Evolutionary conservation across 92 coral and sea anemone species (phyloP).

Genomic region (Epizoanthus illoricatus): DNA sequence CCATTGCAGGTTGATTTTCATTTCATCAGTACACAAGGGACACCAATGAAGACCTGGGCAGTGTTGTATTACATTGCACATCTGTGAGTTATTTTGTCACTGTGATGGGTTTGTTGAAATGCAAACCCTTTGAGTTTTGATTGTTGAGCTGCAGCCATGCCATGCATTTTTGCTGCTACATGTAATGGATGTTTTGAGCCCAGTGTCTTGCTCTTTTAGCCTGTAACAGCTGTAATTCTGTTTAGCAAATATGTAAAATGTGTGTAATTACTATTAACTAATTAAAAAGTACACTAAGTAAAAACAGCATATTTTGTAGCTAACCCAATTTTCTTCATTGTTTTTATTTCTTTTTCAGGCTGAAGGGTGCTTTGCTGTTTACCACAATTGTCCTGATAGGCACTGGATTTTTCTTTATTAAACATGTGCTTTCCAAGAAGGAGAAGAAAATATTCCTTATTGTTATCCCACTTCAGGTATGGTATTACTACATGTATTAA

Average conservation of each 20-base stretch:
- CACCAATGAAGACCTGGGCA: constrained; percentile 90
- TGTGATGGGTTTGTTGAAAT: too few species aligned
- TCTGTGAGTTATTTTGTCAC: constrained; percentile 70
- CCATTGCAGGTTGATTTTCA: constrained; percentile 74
- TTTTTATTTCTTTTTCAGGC: constrained; percentile 45
- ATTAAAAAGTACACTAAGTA: too few species aligned
- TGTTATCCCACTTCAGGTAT: constrained; percentile 93
- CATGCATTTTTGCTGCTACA: too few species aligned
- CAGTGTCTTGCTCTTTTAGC: not conserved
- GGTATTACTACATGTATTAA: not conserved
- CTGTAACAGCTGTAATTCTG: not conserved
- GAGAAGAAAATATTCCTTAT: constrained; percentile 96
- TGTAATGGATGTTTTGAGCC: too few species aligned
- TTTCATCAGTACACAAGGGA: constrained; percentile 85
- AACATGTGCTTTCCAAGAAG: constrained; percentile 89
- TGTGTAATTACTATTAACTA: not conserved
- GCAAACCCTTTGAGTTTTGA: too few species aligned
- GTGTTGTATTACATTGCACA: constrained; percentile 94
- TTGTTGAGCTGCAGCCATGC: too few species aligned
- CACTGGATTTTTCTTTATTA: constrained; percentile 97
- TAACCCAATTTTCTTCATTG: too few species aligned
- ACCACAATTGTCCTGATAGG: constrained; percentile 96
- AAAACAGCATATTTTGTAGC: too few species aligned
- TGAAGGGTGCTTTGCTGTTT: constrained; percentile 93
- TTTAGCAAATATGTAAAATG: not conserved